Evolutionary conservation across 2,797 vertebrate species (phyloP), one percentile per base, ranked within the genome.

Genomic region (Girardinus metallicus): DNA sequence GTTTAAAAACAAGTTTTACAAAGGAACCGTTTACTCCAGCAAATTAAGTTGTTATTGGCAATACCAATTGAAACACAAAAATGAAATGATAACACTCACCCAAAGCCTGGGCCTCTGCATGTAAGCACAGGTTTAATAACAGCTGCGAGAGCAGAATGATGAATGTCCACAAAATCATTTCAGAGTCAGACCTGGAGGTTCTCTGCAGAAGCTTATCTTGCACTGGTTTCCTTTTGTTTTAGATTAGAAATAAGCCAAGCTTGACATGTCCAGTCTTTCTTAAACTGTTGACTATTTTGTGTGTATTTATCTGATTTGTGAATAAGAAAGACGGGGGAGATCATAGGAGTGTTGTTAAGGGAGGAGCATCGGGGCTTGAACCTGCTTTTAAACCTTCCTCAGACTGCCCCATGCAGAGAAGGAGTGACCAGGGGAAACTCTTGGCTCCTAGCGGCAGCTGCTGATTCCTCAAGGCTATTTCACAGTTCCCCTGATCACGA

Each of bases 341-440:
- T 84, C n/a, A 39, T 76, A 81, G 83, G 87, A 91, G 90, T 85
- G 79, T 84, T 31, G 39, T 46, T 81, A 84, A 93, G 88, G 94
- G 93, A 94, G 94, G 94, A 94, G 94, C 92, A 83, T 87, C 62
- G 75, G 80, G 81, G 77, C 88, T 86, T 82, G 81, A 91, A 93
- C 85, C 88, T 91, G 88, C 91, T 88, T 93, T 93, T 93, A 89
- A 92, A 89, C 77, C 87, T 86, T 94, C 88, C 89, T 87, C 88
- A 94, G 93, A 93, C 88, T 46, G 93, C 92, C 93, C 89, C 95
- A 94, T 93, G 86, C 82, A 75, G 92, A 90, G 95, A 93, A 94
- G 95, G 96, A 89, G 94, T 95, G 89, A 95, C 92, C 86, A 81
- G 87, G 70, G 81, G 77, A 79, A 83, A 81, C 75, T 89, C 81